Base-by-base conservation (phyloP, 2,888 invertebrate genomes). In the Acanthosepion pharaonis region DNA sequence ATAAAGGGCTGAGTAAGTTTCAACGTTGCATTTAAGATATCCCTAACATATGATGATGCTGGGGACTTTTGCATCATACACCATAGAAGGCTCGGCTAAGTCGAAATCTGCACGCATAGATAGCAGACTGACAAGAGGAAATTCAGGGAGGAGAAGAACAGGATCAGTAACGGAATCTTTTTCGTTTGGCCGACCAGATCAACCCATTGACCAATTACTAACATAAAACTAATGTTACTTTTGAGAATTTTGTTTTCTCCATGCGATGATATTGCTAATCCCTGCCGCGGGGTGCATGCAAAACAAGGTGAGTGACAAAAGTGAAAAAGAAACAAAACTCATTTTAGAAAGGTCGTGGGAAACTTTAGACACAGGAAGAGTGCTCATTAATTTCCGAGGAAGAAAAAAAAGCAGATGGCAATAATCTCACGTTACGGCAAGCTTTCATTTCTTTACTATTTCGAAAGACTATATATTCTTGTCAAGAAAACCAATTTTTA, bases 281-380 rank as follows among this genome's bases (percentile, higher is more conserved):
- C n/a, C 33, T n/a, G 78, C 78, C n/a, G 78, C n/a, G n/a, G 78
- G 78, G 11, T 78, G n/a, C n/a, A 33, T n/a, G n/a, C 9, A 78
- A 33, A 78, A 78, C 15, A 78, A 78, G n/a, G n/a, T 15, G 78
- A 78, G n/a, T 78, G 78, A 33, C 78, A 33, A n/a, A 78, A 78
- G 11, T 33, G n/a, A 33, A 78, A 78, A 78, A 33, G 78, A 78
- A 78, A 78, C 78, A 33, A 78, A 78, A 78, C 78, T 78, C 78
- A 78, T 78, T 78, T 78, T 78, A n/a, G 78, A 78, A 78, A 78
- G 78, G n/a, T 33, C 78, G 78, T 78, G 78, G 78, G 78, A 78
- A 78, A 78, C 78, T 11, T 78, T 11, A 78, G 15, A 78, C n/a
- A 33, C 11, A 5, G 78, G n/a, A 78, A 33, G 78, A 33, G n/a